Base-by-base conservation (phyloP, 2,888 invertebrate species). In the Drosophila melanocephala region DNA sequence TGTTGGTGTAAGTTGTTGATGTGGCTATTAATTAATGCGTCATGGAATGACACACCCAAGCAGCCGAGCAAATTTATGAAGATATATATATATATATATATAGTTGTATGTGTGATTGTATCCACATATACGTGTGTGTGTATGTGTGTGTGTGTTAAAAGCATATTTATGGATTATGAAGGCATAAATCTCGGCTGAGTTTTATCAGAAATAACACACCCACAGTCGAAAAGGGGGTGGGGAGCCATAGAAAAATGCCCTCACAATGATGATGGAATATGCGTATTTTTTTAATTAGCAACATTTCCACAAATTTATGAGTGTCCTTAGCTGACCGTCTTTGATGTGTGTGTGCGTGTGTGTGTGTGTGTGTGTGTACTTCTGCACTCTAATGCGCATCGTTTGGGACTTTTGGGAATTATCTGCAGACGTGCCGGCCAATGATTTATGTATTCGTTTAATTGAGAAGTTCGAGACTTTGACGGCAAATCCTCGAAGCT, bases 1-100 rank as follows among this genome's bases (percentile, higher is more conserved):
- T 69, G 75, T 69, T 77, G 84, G 75, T 75, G 79, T 74, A 83
- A 88, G 89, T 90, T 88, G 86, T 90, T 90, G 86, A 87, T 87
- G 86, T 84, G 87, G 85, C 87, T 88, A 90, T 92, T 92, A 92
- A 92, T 92, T 92, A 92, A 89, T 89, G 89, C 80, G 87, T 83
- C 82, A 81, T 81, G 84, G 79, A 92, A 91, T 92, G 91, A 92
- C 91, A 81, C 84, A 83, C 76, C 73, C 81, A 79, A 72, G 77
- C 75, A 76, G 75, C 78, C 81, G 59, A 82, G 90, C 72, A 76
- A 85, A 90, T 88, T 86, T 87, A 86, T 89, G 88, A 87, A 89
- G 85, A 86, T 73, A 77, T 89, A 84, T 35, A 77, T 89, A 84
- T 10, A 33, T 30, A 30, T 32, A 32, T 2, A 32, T 85, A 75